Base-by-base conservation (phyloP, 2,797 vertebrate genomes). In the Argya squamiceps region DNA sequence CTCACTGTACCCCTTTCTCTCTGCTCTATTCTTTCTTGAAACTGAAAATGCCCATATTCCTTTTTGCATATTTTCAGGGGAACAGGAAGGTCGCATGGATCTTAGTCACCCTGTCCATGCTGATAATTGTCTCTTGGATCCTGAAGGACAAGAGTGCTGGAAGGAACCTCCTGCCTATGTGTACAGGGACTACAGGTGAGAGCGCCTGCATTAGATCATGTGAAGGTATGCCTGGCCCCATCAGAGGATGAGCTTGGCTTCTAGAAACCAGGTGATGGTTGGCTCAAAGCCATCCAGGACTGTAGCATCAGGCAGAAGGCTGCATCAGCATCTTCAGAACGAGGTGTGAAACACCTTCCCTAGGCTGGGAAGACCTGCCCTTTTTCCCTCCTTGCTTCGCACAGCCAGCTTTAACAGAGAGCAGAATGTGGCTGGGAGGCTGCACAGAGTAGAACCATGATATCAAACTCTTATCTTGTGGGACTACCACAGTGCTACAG, bases 51-150 rank as follows among this genome's bases (percentile, higher is more conserved):
- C 22, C 63, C 4, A 0, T 37, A 19, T 59, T 77, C 9, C 16
- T 69, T 47, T 71, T 15, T 43, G 14, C 58, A 30, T 74, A 16
- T 43, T 75, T 89, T 43, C 67, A 99, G 99, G 98, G 15, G 97
- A 99, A 74, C 99, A 99, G 96, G 98, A 99, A 52, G 98, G 98
- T 73, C 98, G 99, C 39, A 96, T 99, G 97, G 99, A 99, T 93
- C 98, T 99, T 73, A 99, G 99, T 97, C 99, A 99, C 75, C 99
- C 99, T 1, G 99, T 99, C 39, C 99, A 99, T 1, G 99, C 99
- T 67, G 99, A 99, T 97, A 99, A 99, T 96, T 99, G 99, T 92
- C 98, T 99, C 67, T 98, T 99, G 95, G 99, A 99, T 96, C 99
- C 99, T 0, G 99, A 99, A 44, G 99, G 99, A 0, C 98, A 98